phyloP scores from a whole-genome alignment of 2,113 vertebrate genomes.

The Hemibagrus wyckioides region DNA sequence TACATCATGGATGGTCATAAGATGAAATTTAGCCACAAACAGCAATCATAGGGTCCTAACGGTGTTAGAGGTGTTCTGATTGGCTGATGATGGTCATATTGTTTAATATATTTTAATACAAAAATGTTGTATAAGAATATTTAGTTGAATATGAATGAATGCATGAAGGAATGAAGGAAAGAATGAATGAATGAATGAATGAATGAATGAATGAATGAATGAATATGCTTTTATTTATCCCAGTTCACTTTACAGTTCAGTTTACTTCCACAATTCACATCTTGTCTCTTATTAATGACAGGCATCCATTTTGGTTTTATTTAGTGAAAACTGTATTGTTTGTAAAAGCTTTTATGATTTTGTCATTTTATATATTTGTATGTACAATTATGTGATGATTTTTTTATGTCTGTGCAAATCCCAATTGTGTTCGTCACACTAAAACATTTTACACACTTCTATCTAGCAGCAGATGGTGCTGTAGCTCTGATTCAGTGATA shows the following conservation, averaged over 20 bases:
- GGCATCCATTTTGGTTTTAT: neutral
- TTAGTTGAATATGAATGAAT: neutral
- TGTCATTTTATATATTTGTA: neutral
- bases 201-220: too few species aligned
- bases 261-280: neutral
- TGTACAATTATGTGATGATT: neutral
- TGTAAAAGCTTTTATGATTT: neutral
- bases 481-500: neutral
- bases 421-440: neutral
- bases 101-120: neutral
- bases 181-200: too few species aligned
- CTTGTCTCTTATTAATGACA: neutral
- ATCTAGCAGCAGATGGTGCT: constrained; percentile 32
- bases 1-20: neutral
- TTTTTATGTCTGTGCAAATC: neutral
- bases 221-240: neutral
- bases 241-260: too few species aligned
- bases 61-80: neutral
- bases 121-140: neutral
- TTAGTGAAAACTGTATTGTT: neutral
- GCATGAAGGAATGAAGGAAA: too few species aligned
- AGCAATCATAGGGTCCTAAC: neutral
- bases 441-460: neutral
- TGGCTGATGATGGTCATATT: neutral
- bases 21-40: neutral